Evolutionary conservation across 2,113 vertebrate genomes (phyloP), one percentile per base, ranked within the genome.

Genomic region (Nothoprocta perdicaria): DNA sequence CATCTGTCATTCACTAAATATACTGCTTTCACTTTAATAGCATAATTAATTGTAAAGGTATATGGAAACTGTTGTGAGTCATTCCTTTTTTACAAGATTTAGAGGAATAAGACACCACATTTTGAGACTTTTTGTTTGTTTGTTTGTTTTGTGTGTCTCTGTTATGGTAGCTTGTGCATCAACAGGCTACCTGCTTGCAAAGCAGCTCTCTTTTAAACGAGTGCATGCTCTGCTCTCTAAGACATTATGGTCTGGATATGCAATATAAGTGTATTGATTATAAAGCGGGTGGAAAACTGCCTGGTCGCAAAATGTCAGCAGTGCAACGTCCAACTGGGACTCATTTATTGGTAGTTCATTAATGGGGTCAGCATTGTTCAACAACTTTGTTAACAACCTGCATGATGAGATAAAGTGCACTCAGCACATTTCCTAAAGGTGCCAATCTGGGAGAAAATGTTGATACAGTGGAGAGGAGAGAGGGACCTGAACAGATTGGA

Each of bases 81-180:
- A 11, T 14, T 50, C 57, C 23, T n/a, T 61, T 58, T 16, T n/a
- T 75, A 46, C 12, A 68, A 31, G 43, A 63, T 21, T 63, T 40
- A 75, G 17, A 71, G 31, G 15, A 19, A 77, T 23, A 82, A 63
- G 18, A 26, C 27, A 24, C 0, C 0, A 1, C 53, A 29, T 10
- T n/a, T 55, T 18, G 19, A 53, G 38, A 31, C 5, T 46, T 57
- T 65, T 57, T 14, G n/a, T n/a, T n/a, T n/a, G n/a, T 52, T 6
- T 77, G 50, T n/a, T 62, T 80, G 65, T 82, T 11, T 5, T 33
- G 48, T 48, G 48, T 69, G 11, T 76, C 45, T 13, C 38, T 76
- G 9, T 35, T 14, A 35, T 7, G 35, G 10, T 9, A 33, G 18
- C 10, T 60, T 68, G n/a, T 62, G 18, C 27, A 48, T 38, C 53